Evolutionary conservation across 2,888 invertebrate species (phyloP).

Genomic region (Phytoseiulus persimilis): DNA sequence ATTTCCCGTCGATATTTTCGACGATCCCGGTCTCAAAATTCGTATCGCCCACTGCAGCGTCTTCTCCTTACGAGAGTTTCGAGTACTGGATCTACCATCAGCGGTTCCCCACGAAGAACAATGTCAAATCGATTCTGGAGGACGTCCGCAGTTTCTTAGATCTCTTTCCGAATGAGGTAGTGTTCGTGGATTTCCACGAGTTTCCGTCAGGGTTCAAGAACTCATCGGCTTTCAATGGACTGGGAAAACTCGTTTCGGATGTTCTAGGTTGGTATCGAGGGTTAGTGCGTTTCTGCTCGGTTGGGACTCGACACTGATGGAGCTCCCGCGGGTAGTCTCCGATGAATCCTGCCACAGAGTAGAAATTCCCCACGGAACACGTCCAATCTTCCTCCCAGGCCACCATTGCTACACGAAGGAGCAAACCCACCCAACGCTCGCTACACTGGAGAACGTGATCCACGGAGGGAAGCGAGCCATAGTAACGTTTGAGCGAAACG

Average conservation of each 20-base stretch:
- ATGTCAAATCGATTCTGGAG: background rate
- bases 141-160: constrained; percentile 9
- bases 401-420: background rate
- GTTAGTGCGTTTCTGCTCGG: background rate
- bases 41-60: background rate
- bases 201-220: constrained; percentile 13
- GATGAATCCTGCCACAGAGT: no score
- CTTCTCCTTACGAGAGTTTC: background rate
- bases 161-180: constrained; percentile 10
- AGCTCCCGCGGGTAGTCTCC: no score
- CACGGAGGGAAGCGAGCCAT: background rate
- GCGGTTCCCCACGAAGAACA: background rate
- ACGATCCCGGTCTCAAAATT: background rate
- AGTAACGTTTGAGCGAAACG: background rate
- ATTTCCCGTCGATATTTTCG: no score
- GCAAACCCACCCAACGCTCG: background rate
- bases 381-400: no score
- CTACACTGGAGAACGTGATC: background rate
- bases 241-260: background rate
- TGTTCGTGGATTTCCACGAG: constrained; percentile 17
- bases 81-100: constrained; percentile 32
- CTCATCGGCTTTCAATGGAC: background rate
- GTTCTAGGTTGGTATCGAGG: background rate
- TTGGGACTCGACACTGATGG: background rate
- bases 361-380: no score